These are phyloP conservation scores for Lamellibrachia satsuma DNA, from an alignment of 2,888 invertebrate genomes.

Conservation along the genomic window DNA sequence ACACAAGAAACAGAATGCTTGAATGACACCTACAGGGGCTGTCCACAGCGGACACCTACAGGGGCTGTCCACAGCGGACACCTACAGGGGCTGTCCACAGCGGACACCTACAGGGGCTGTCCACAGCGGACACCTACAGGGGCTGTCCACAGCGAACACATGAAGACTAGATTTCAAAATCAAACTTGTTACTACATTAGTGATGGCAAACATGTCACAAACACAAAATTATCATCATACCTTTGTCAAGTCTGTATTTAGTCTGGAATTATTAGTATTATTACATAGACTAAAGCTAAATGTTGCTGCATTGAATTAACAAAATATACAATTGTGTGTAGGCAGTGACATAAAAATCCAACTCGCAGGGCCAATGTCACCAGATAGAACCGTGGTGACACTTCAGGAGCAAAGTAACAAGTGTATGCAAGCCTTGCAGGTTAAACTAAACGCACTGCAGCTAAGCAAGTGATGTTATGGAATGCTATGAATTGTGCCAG, in stretches of 20 bases:
- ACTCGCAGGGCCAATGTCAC: neutral
- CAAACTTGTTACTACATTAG: neutral
- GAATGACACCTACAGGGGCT: neutral
- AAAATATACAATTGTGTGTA: slow-evolving; percentile 2
- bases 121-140: no score
- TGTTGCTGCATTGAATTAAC: neutral
- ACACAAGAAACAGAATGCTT: neutral
- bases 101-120: neutral
- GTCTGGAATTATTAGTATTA: neutral
- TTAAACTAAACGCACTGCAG: neutral
- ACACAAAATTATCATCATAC: neutral
- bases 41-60: neutral
- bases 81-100: no score
- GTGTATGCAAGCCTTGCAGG: neutral
- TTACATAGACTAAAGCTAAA: neutral
- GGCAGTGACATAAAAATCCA: neutral
- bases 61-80: neutral
- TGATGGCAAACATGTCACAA: neutral
- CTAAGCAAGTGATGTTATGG: neutral
- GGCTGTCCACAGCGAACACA: neutral
- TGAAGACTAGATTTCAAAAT: slow-evolving; percentile 6
- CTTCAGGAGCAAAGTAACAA: neutral
- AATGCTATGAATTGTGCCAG: slow-evolving; percentile 17
- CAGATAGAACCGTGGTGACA: neutral
- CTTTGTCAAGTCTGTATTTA: neutral